Percentiles rank a stretch among this genome's conserved stretches.
These are phyloP conservation scores for Silurus aristotelis DNA, from an alignment of 2,797 vertebrate species.

Conservation along the genomic window DNA sequence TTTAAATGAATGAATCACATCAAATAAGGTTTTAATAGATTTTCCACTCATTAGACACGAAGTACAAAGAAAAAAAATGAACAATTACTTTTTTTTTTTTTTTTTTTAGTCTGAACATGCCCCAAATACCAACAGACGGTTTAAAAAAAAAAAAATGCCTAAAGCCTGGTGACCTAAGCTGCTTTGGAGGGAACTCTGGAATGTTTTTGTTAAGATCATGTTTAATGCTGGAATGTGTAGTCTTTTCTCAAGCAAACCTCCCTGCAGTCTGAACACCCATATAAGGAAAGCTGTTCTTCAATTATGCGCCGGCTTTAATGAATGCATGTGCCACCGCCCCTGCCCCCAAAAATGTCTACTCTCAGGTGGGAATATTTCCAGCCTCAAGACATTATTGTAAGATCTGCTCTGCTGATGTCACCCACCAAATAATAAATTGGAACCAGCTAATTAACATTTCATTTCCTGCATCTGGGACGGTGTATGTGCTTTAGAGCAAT, in stretches of 20 bases:
- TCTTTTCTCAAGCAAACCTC: constrained; percentile 11
- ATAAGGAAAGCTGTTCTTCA: constrained; percentile 37
- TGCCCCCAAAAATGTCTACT: neutral
- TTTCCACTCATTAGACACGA: neutral
- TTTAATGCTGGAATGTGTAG: constrained; percentile 39
- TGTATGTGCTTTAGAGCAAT: neutral
- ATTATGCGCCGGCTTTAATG: constrained; percentile 14
- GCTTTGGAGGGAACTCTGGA: constrained; percentile 36
- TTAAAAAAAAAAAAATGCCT: neutral
- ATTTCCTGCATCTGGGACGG: constrained; percentile 13
- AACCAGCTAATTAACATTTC: constrained; percentile 31
- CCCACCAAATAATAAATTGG: constrained; percentile 34
- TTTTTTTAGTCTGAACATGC: neutral
- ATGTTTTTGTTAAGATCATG: constrained; percentile 51
- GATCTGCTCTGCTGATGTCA: neutral
- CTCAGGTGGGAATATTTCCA: constrained; percentile 35
- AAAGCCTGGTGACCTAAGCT: constrained; percentile 33
- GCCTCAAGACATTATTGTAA: constrained; percentile 12
- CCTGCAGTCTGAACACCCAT: constrained; percentile 27
- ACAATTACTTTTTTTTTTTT: neutral
- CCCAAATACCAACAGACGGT: constrained; percentile 21
- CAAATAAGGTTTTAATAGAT: neutral
- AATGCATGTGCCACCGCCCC: neutral
- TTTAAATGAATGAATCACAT: neutral
- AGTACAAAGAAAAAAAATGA: neutral